A percentile compares a stretch with the other conserved stretches of the same genome.
Conservation (phyloP, 23 tunicate genomes). For the Styela clava region DNA sequence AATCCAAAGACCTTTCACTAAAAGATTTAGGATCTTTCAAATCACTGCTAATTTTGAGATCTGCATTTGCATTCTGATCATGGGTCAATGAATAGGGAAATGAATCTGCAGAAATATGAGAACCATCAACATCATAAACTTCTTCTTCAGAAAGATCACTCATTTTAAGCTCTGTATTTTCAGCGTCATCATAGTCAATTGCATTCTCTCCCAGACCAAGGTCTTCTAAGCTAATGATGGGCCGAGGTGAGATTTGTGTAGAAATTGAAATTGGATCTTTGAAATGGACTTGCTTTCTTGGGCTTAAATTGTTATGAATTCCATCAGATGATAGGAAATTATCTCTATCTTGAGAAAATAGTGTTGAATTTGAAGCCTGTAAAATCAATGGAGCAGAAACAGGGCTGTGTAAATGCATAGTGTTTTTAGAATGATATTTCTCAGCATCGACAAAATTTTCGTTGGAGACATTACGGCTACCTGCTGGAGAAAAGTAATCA, state of each 20-base stretch:
- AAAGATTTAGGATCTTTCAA: no score
- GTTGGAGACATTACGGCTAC: not conserved
- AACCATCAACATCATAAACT: not conserved
- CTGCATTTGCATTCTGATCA: no score
- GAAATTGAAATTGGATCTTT: conserved; percentile 4
- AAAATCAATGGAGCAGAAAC: not conserved
- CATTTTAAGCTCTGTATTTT: not conserved
- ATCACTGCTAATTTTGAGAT: not conserved
- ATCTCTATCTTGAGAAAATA: not conserved
- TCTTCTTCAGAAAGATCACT: not conserved
- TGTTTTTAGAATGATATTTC: not conserved
- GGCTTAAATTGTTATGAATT: not conserved
- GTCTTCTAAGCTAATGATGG: not conserved
- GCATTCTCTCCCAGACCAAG: not conserved
- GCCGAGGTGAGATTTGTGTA: not conserved
- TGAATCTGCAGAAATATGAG: not conserved
- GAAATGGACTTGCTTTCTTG: conserved; percentile 12
- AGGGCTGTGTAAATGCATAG: not conserved
- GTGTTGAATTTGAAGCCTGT: not conserved
- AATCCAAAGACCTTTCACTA: no score
- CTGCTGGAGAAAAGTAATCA: not conserved
- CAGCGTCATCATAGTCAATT: not conserved
- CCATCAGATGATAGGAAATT: not conserved
- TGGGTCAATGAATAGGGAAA: no score
- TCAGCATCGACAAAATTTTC: not conserved